A percentile compares a stretch with the other conserved stretches of the same genome.
phyloP scores from a whole-genome alignment of 2,888 invertebrate genomes.

The Polylopha cassiicola region DNA sequence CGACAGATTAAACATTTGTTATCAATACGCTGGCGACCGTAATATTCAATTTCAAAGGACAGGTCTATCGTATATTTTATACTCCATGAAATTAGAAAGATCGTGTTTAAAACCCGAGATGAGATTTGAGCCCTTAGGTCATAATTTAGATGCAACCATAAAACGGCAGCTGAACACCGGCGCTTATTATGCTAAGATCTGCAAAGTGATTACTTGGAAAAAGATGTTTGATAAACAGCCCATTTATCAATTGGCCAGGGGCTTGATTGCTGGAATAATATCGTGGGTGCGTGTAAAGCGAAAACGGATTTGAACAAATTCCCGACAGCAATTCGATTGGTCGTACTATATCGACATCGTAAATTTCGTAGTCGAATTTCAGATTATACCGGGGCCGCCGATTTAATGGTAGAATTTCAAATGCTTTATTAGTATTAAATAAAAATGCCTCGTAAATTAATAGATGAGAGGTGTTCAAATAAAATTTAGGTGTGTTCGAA shows the following conservation, averaged over 20 bases:
- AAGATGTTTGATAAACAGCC: constrained; percentile 67
- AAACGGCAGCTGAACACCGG: constrained; percentile 61
- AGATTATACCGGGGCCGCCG: no score
- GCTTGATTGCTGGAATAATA: constrained; percentile 34
- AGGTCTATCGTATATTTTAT: constrained; percentile 21
- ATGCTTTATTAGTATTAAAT: no score
- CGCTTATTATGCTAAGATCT: constrained; percentile 55
- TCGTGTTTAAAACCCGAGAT: constrained; percentile 46
- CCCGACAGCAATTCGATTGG: no score
- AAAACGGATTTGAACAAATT: no score
- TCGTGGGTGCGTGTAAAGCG: no score
- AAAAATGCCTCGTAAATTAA: no score
- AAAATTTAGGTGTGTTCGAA: no score
- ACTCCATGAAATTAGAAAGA: constrained; percentile 17
- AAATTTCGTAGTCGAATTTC: no score
- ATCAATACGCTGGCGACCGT: constrained; percentile 15
- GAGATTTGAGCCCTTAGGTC: constrained; percentile 59
- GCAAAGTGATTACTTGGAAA: constrained; percentile 59
- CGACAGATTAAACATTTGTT: constrained; percentile 15
- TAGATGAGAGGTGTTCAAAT: no score
- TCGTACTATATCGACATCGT: no score
- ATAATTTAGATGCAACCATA: constrained; percentile 59
- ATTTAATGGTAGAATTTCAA: no score
- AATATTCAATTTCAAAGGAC: constrained; percentile 19
- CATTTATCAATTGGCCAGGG: constrained; percentile 65